Conservation (phyloP, 92 coral and sea anemone genomes). For the Pocillopora grandis region DNA sequence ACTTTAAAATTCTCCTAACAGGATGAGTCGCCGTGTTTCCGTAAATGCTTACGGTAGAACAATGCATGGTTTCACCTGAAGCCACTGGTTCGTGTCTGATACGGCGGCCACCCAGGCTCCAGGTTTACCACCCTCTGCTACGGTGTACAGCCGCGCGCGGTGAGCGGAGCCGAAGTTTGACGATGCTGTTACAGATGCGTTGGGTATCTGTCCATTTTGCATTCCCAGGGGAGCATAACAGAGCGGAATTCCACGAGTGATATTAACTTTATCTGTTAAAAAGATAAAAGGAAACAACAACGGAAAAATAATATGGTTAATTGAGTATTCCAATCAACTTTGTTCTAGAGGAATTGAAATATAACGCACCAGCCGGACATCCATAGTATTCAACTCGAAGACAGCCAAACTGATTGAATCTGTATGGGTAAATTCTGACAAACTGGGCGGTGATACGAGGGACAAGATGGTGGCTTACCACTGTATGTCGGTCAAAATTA, state of each 20-base stretch:
- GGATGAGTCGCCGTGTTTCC: too few species aligned
- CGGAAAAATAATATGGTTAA: not conserved
- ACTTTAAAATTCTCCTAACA: too few species aligned
- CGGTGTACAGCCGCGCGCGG: conserved; percentile 55
- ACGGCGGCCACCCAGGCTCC: conserved; percentile 61
- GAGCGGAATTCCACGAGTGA: not conserved
- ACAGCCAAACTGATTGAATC: conserved; percentile 20
- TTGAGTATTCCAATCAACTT: not conserved
- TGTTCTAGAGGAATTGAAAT: not conserved
- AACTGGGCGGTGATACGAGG: conserved; percentile 52
- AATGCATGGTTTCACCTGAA: conserved; percentile 32
- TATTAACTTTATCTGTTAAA: conserved; percentile 7
- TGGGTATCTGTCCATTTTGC: conserved; percentile 58
- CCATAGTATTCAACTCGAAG: conserved; percentile 63
- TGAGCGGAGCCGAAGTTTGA: conserved; percentile 41
- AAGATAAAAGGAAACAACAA: not conserved
- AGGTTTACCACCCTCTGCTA: conserved; percentile 49
- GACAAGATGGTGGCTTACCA: conserved; percentile 38
- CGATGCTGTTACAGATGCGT: conserved; percentile 56
- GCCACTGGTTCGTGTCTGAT: conserved; percentile 51
- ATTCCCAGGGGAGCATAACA: conserved; percentile 56
- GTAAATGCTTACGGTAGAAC: not conserved
- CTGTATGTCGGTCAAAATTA: conserved; percentile 58
- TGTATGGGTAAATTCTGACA: conserved; percentile 32
- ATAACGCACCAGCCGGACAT: conserved; percentile 42